These are phyloP conservation scores for Hemicentrotus pulcherrimus DNA, from an alignment of 35 echinoderm and acorn worm genomes.

Conservation along the genomic window DNA sequence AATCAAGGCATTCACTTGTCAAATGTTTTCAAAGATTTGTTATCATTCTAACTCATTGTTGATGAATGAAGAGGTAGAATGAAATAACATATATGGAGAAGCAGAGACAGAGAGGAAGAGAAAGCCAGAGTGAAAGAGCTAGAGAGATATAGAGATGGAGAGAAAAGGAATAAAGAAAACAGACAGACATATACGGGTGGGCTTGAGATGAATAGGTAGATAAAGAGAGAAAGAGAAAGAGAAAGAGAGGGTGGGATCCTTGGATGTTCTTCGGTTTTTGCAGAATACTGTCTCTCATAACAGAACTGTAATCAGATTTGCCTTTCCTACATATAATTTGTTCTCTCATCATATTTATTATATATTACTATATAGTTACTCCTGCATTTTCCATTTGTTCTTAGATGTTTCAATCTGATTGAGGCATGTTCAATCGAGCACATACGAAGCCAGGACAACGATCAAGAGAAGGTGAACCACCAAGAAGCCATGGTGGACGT, in stretches of 20 bases:
- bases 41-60: too few relatives aligned
- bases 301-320: background rate
- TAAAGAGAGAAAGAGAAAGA: background rate
- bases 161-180: too few relatives aligned
- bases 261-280: background rate
- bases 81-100: too few relatives aligned
- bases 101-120: too few relatives aligned
- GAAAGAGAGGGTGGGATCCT: too few relatives aligned
- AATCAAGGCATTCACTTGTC: too few relatives aligned
- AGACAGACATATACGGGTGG: too few relatives aligned
- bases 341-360: background rate
- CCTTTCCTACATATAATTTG: background rate
- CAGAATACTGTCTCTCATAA: background rate
- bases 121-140: too few relatives aligned
- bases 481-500: conserved; percentile 80
- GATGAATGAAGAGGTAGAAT: too few relatives aligned
- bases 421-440: conserved; percentile 79
- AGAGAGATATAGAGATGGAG: too few relatives aligned
- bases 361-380: background rate
- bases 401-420: conserved; percentile 91
- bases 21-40: too few relatives aligned
- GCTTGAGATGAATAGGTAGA: background rate
- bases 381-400: background rate
- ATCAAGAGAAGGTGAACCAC: conserved; percentile 72
- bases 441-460: conserved; percentile 68